Evolutionary conservation across 92 coral and sea anemone species (phyloP).

Genomic region (Nematostella vectensis): DNA sequence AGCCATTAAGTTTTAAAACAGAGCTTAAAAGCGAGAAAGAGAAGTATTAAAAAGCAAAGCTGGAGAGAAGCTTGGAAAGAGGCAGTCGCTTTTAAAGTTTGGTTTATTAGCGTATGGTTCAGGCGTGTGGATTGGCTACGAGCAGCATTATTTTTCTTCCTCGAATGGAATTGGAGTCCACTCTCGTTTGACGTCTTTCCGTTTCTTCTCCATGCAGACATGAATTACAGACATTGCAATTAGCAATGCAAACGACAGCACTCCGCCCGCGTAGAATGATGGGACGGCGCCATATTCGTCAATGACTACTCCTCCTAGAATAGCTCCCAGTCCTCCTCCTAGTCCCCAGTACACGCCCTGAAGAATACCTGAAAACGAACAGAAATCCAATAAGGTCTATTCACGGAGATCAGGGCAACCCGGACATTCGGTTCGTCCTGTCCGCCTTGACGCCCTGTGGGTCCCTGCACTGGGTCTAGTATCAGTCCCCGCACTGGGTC

Average conservation of each 20-base stretch:
- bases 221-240: constrained; percentile 37
- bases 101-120: too few species aligned
- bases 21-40: too few species aligned
- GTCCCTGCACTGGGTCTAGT: too few species aligned
- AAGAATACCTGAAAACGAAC: constrained; percentile 62
- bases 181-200: constrained; percentile 2
- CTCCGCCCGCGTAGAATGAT: constrained; percentile 57
- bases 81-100: too few species aligned
- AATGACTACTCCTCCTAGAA: constrained; percentile 66
- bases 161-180: constrained; percentile 11
- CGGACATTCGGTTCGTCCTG: too few species aligned
- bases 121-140: too few species aligned
- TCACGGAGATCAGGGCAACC: too few species aligned
- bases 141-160: not conserved
- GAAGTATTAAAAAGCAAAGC: too few species aligned
- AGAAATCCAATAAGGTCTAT: not conserved
- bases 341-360: constrained; percentile 90
- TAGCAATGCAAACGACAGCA: constrained; percentile 32
- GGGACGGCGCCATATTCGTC: constrained; percentile 67
- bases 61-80: too few species aligned
- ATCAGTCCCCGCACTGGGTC: too few species aligned
- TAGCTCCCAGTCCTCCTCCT: constrained; percentile 89
- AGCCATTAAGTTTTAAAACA: too few species aligned
- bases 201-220: constrained; percentile 9
- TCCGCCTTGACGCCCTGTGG: too few species aligned